These are phyloP conservation scores for Clitarchus hookeri DNA, from an alignment of 2,888 invertebrate genomes.

Conservation along the genomic window DNA sequence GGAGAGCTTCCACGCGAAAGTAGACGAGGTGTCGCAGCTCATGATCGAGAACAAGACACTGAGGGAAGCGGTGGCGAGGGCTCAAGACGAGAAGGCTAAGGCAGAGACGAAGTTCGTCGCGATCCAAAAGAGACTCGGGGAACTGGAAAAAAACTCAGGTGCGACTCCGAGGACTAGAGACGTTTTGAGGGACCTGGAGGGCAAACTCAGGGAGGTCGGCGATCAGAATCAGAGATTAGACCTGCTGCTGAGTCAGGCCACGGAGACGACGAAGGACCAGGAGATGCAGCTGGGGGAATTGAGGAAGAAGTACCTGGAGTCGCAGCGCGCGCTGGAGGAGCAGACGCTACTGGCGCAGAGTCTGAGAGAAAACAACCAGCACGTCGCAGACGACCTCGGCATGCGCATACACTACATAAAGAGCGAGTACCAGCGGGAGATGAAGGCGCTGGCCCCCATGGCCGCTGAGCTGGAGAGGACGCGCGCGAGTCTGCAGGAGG, in stretches of 20 bases:
- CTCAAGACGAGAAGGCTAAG: neutral
- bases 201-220: neutral
- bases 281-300: neutral
- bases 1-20: neutral
- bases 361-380: neutral
- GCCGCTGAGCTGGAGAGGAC: neutral
- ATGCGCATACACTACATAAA: neutral
- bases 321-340: neutral
- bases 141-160: neutral
- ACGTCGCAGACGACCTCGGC: neutral
- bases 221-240: neutral
- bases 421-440: neutral
- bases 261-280: neutral
- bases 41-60: neutral
- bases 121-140: neutral
- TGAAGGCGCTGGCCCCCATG: neutral
- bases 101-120: neutral
- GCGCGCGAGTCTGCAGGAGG: neutral
- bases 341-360: neutral
- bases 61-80: neutral
- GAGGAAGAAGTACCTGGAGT: constrained; percentile 5
- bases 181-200: neutral
- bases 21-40: neutral
- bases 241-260: neutral
- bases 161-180: neutral